Evolutionary conservation across 2,797 vertebrate species (phyloP).

Genomic region (Acanthopagrus latus): DNA sequence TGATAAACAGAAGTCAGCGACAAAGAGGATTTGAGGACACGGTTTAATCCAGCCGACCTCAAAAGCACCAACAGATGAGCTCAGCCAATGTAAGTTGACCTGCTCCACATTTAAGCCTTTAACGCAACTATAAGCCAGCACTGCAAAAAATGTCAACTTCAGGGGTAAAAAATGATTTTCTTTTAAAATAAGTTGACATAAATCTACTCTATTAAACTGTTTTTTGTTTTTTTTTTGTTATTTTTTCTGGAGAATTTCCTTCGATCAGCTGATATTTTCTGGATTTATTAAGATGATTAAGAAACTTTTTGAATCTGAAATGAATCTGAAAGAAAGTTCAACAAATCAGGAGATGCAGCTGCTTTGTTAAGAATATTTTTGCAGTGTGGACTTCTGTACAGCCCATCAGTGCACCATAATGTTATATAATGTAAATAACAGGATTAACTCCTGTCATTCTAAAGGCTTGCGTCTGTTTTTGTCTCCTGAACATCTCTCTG

Average conservation of each 20-base stretch:
- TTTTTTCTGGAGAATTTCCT: too few relatives aligned
- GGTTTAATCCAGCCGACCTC: conserved; percentile 73
- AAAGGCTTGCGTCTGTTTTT: too few relatives aligned
- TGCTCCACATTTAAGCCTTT: conserved; percentile 53
- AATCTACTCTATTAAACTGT: neutral
- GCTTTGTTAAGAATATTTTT: neutral
- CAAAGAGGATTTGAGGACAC: conserved; percentile 68
- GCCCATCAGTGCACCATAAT: neutral
- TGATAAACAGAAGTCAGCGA: conserved; percentile 57
- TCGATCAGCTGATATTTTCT: neutral
- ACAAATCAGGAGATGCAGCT: neutral
- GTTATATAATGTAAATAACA: neutral
- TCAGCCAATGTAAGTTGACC: conserved; percentile 43
- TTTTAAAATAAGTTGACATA: neutral
- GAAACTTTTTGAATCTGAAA: neutral
- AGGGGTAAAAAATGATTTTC: neutral
- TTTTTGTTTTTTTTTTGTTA: too few relatives aligned
- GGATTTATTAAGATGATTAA: too few relatives aligned
- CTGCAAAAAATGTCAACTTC: conserved; percentile 10
- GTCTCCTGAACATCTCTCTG: neutral
- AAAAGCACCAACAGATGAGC: conserved; percentile 65
- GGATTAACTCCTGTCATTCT: conserved; percentile 3
- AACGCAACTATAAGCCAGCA: conserved; percentile 24
- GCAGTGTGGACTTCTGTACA: neutral
- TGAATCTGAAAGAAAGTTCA: neutral